A percentile compares a stretch with the other conserved stretches of the same genome.
Conservation (phyloP, 1,140 invertebrate genomes). For the Drosophila aff. region DNA sequence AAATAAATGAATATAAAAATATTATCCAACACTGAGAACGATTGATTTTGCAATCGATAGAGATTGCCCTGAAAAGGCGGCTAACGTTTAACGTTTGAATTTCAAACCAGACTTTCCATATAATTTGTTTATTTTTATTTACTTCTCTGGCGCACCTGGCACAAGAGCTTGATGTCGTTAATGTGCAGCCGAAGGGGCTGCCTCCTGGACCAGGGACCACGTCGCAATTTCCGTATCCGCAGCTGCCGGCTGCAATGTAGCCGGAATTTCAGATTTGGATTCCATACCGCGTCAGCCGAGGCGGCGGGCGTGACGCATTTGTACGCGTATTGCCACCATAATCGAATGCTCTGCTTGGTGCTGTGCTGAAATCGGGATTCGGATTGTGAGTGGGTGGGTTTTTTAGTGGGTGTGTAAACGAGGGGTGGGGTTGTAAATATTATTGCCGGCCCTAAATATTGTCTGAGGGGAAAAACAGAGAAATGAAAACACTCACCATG, state of each 20-base stretch:
- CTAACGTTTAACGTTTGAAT: background rate
- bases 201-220: constrained; percentile 52
- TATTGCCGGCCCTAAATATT: constrained; percentile 46
- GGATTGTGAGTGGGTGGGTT: constrained; percentile 17
- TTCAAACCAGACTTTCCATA: background rate
- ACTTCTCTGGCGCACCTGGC: constrained; percentile 53
- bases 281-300: constrained; percentile 39
- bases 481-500: constrained; percentile 61
- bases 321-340: constrained; percentile 77
- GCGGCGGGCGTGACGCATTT: constrained; percentile 68
- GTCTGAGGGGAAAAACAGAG: constrained; percentile 5
- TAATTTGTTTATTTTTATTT: constrained; percentile 28
- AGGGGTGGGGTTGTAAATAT: constrained; percentile 30
- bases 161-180: constrained; percentile 64
- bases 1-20: background rate
- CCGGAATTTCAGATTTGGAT: constrained; percentile 71
- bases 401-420: background rate
- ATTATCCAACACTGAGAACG: background rate
- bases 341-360: constrained; percentile 67
- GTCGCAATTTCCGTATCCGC: constrained; percentile 65
- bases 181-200: constrained; percentile 66
- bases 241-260: constrained; percentile 69
- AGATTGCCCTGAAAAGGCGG: constrained; percentile 5
- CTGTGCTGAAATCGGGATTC: constrained; percentile 64
- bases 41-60: constrained; percentile 16